These are phyloP conservation scores for Bombus polaris DNA, from an alignment of 1,140 invertebrate species.

Conservation along the genomic window DNA sequence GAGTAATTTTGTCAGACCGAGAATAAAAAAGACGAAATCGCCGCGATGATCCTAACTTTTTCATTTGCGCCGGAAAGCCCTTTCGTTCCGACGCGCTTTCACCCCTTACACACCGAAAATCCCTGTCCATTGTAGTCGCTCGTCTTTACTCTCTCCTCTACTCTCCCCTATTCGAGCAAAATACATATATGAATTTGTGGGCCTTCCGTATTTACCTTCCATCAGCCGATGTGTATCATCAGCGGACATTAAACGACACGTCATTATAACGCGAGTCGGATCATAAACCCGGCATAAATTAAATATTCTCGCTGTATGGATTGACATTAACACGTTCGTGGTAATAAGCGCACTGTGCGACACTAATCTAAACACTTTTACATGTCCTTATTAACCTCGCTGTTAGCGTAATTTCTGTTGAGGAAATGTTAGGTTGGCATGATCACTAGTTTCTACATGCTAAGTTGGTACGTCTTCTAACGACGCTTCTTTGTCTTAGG, in stretches of 20 bases:
- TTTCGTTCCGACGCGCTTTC: conserved; percentile 1
- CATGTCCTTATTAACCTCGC: neutral
- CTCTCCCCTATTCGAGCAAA: neutral
- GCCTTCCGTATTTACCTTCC: neutral
- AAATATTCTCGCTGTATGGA: neutral
- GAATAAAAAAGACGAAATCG: conserved; percentile 46
- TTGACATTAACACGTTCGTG: neutral
- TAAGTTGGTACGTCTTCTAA: too few relatives aligned
- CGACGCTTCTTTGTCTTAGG: too few relatives aligned
- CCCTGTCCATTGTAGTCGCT: conserved; percentile 22
- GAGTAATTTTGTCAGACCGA: conserved; percentile 42
- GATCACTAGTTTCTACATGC: too few relatives aligned
- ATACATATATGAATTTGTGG: neutral
- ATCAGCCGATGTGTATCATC: neutral
- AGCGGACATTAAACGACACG: neutral
- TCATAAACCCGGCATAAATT: neutral
- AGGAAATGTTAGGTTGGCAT: too few relatives aligned
- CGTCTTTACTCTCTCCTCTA: conserved; percentile 22
- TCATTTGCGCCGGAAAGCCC: conserved; percentile 32
- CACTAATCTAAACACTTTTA: neutral
- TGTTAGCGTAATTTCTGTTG: too few relatives aligned
- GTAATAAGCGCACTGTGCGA: neutral
- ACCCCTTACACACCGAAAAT: conserved; percentile 39
- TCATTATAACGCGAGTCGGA: neutral
- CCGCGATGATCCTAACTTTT: conserved; percentile 53